These are phyloP conservation scores for Genyomyrus donnyi DNA, from an alignment of 2,113 vertebrate species.

Conservation along the genomic window DNA sequence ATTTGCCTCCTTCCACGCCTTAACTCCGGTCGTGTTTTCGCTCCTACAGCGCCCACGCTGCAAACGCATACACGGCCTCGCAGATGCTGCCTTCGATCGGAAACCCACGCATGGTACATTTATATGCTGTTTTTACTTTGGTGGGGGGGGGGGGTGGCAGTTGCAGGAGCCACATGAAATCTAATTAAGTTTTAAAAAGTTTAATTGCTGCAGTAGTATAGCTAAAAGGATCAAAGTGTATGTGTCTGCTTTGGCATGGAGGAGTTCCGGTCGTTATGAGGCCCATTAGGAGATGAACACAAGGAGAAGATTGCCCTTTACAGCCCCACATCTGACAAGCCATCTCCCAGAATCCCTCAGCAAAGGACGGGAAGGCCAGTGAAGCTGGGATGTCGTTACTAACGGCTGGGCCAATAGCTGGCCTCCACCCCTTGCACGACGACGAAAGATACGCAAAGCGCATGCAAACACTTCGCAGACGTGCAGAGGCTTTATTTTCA, in stretches of 20 bases:
- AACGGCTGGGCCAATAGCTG: not conserved
- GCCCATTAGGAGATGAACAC: not conserved
- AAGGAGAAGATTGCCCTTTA: not conserved
- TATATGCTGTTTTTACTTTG: not conserved
- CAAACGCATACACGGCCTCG: not conserved
- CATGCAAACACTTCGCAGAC: not conserved
- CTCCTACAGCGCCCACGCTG: not conserved
- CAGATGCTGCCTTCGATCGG: not conserved
- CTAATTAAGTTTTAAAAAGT: constrained; percentile 25
- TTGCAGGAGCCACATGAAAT: not conserved
- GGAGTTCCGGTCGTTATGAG: not conserved
- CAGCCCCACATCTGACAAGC: not conserved
- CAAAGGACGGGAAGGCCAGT: not conserved
- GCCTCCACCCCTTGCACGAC: not conserved
- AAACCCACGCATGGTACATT: not conserved
- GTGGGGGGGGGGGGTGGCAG: not conserved
- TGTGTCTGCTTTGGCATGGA: not conserved
- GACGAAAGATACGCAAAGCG: not conserved
- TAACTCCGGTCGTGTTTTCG: not conserved
- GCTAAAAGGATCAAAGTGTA: not conserved
- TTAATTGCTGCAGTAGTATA: not conserved
- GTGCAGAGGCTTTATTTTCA: not conserved
- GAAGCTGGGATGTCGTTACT: not conserved
- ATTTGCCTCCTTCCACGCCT: not conserved
- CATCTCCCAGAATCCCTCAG: not conserved